These are phyloP conservation scores for Euthynnus affinis DNA, from an alignment of 2,797 vertebrate genomes.

Conservation along the genomic window DNA sequence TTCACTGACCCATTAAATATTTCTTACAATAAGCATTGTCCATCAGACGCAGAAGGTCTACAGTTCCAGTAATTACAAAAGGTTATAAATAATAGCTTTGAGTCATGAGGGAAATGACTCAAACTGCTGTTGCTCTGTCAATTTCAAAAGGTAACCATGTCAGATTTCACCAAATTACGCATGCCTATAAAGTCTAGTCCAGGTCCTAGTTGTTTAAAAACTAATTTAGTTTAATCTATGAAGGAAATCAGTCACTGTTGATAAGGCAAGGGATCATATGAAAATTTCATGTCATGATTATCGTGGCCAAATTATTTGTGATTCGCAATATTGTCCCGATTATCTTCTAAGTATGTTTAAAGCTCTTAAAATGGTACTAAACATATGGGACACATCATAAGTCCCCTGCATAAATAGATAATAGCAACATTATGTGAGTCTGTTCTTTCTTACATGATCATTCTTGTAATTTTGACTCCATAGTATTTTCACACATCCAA, in stretches of 20 bases:
- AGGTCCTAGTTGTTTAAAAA: neutral
- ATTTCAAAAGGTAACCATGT: neutral
- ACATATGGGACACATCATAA: too few relatives aligned
- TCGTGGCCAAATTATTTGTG: too few relatives aligned
- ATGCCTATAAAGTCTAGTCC: neutral
- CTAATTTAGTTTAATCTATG: neutral
- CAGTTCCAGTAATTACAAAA: neutral
- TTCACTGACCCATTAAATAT: neutral
- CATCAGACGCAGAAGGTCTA: neutral
- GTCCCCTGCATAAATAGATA: too few relatives aligned
- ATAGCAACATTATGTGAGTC: too few relatives aligned
- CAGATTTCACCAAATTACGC: neutral
- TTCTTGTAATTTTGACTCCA: too few relatives aligned
- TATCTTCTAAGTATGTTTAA: too few relatives aligned
- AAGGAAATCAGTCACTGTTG: neutral
- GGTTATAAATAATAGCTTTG: neutral
- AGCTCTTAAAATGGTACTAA: too few relatives aligned
- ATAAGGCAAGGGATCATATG: too few relatives aligned
- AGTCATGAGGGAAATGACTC: slow-evolving; percentile 37
- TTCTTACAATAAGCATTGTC: neutral
- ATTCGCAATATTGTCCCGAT: too few relatives aligned
- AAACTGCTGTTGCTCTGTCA: neutral
- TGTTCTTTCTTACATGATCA: too few relatives aligned
- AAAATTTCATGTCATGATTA: too few relatives aligned
- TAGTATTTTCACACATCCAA: too few relatives aligned